Conservation (phyloP, 2,113 vertebrate species). For the Brachyhypopomus occidentalis region DNA sequence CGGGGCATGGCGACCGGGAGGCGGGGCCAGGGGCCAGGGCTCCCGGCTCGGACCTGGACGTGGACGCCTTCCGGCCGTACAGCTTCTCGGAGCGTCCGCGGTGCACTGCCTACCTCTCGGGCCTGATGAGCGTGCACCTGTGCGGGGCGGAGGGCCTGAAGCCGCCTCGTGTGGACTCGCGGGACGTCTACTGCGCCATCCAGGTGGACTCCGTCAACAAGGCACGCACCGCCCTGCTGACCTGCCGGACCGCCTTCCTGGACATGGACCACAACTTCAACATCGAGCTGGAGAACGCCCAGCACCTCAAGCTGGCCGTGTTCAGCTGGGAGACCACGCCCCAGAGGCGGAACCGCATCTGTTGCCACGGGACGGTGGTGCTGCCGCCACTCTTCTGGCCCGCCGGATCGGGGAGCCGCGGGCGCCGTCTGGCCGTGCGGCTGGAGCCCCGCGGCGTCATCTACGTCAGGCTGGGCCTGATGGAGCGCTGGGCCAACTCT, state of each 20-base stretch:
- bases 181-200: constrained; percentile 96
- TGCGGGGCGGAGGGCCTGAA: constrained; percentile 97
- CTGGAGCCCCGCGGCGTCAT: constrained; percentile 94
- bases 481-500: constrained; percentile 96
- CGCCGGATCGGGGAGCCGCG: constrained; percentile 70
- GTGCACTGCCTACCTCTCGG: constrained; percentile 92
- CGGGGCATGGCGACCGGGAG: constrained; percentile 75
- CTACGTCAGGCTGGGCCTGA: constrained; percentile 92
- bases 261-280: constrained; percentile 99
- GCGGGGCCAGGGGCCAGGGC: constrained; percentile 72
- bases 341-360: constrained; percentile 82
- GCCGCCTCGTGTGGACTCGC: constrained; percentile 89
- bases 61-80: constrained; percentile 93
- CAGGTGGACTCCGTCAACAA: constrained; percentile 97
- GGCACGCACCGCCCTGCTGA: constrained; percentile 93
- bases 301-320: constrained; percentile 95
- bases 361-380: constrained; percentile 91
- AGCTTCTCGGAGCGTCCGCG: constrained; percentile 94
- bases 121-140: constrained; percentile 96
- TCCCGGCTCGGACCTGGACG: constrained; percentile 83
- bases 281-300: constrained; percentile 96
- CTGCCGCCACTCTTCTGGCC: constrained; percentile 92
- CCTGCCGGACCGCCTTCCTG: constrained; percentile 88
- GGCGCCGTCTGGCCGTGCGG: constrained; percentile 91
- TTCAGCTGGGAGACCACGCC: constrained; percentile 97